A percentile compares a stretch with the other conserved stretches of the same genome.
phyloP scores from a whole-genome alignment of 2,113 vertebrate genomes.

The Petrocephalus microphthalmus region DNA sequence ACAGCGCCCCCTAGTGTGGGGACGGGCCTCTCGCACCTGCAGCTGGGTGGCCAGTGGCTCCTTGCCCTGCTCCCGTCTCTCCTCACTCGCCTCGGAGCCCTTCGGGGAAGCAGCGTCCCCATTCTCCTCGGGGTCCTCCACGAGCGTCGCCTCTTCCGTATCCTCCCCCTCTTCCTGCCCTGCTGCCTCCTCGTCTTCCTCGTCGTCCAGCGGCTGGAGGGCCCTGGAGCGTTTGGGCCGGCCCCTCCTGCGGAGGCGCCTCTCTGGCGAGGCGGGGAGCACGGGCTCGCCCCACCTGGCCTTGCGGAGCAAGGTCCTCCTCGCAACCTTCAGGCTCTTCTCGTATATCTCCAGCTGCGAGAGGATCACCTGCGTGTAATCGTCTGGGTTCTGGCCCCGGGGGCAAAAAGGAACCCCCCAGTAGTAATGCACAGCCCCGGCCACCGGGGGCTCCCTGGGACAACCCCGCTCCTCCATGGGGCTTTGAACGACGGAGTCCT shows the following conservation, averaged over 20 bases:
- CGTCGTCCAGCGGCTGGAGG: conserved; percentile 41
- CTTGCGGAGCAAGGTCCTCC: conserved; percentile 76
- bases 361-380: conserved; percentile 86
- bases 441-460: neutral
- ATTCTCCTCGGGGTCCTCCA: conserved; percentile 40
- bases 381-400: conserved; percentile 74
- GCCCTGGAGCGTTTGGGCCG: conserved; percentile 29
- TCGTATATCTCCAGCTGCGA: conserved; percentile 89
- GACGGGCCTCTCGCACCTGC: neutral
- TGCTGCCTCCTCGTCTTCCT: conserved; percentile 41
- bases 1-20: neutral
- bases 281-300: conserved; percentile 75
- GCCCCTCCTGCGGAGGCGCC: conserved; percentile 14
- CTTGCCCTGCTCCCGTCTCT: conserved; percentile 16
- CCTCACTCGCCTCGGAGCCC: conserved; percentile 1
- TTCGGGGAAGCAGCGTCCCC: conserved; percentile 23
- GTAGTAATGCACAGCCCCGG: conserved; percentile 74
- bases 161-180: neutral
- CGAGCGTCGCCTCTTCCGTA: conserved; percentile 36
- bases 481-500: neutral
- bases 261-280: conserved; percentile 50
- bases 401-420: conserved; percentile 97
- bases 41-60: neutral
- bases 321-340: conserved; percentile 82
- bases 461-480: neutral